Evolutionary conservation across 2,888 invertebrate species (phyloP).

Genomic region (Protula sp.): DNA sequence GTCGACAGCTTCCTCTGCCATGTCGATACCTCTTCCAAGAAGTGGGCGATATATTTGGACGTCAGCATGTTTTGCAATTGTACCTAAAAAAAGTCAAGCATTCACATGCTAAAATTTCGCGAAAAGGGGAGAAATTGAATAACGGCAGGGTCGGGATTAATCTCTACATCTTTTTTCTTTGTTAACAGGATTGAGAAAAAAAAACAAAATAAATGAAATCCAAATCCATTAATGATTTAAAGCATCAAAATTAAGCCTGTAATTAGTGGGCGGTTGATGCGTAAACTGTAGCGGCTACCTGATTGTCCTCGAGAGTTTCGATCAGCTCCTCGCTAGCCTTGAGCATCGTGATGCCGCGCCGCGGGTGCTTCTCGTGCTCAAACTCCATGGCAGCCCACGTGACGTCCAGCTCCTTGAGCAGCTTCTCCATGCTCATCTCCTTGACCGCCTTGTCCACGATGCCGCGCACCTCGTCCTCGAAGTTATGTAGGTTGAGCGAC

Average conservation of each 20-base stretch:
- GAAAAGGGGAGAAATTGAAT: too few relatives aligned
- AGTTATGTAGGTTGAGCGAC: conserved; percentile 87
- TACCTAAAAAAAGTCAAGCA: conserved; percentile 62
- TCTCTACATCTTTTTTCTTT: too few relatives aligned
- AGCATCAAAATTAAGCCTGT: too few relatives aligned
- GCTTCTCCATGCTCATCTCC: conserved; percentile 98
- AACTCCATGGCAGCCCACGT: conserved; percentile 94
- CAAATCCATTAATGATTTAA: too few relatives aligned
- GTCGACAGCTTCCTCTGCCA: conserved; percentile 90
- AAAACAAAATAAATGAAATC: too few relatives aligned
- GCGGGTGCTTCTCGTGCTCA: conserved; percentile 70
- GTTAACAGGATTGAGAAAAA: too few relatives aligned
- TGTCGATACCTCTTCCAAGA: conserved; percentile 84
- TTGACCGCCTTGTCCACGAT: conserved; percentile 97
- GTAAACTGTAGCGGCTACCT: too few relatives aligned
- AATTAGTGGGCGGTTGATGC: too few relatives aligned
- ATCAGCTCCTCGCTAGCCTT: conserved; percentile 91
- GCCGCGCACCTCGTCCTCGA: conserved; percentile 82
- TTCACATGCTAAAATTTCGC: too few relatives aligned
- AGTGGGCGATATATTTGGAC: conserved; percentile 93
- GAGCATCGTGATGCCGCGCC: conserved; percentile 77
- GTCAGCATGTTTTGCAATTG: conserved; percentile 93
- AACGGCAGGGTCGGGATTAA: too few relatives aligned
- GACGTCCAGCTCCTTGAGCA: conserved; percentile 77
- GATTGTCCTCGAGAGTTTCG: conserved; percentile 94